Percentiles rank a stretch among this genome's conserved stretches.
Conservation (phyloP, 2,888 invertebrate species). For the Pemphredon lugubris region DNA sequence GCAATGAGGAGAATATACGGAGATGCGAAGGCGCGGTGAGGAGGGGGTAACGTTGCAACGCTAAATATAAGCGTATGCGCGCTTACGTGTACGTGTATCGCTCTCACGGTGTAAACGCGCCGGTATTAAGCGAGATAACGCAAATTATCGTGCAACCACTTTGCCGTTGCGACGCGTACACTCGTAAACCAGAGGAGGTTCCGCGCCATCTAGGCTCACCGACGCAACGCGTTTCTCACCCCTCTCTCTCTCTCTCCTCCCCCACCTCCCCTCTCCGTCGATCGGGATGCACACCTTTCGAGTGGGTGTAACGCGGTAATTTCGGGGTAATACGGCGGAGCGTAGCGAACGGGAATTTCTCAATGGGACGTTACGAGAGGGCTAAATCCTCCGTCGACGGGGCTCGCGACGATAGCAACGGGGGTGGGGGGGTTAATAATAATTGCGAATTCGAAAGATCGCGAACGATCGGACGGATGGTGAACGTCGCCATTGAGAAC, state of each 20-base stretch:
- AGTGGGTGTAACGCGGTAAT: not conserved
- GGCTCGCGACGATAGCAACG: not conserved
- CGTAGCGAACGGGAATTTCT: constrained; percentile 8
- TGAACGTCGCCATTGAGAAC: constrained; percentile 11
- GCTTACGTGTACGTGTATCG: no score
- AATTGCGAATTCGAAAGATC: no score
- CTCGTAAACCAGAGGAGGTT: constrained; percentile 55
- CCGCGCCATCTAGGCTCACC: constrained; percentile 27
- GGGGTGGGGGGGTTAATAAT: no score
- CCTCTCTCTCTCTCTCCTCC: no score
- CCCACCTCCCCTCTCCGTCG: not conserved
- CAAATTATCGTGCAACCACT: constrained; percentile 69
- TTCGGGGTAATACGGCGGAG: constrained; percentile 16
- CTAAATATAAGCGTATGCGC: no score
- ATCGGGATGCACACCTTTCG: not conserved
- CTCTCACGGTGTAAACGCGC: constrained; percentile 47
- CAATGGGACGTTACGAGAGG: not conserved
- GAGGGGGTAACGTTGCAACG: no score
- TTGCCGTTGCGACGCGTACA: constrained; percentile 35
- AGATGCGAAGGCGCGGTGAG: no score
- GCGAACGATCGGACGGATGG: not conserved
- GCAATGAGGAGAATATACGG: no score
- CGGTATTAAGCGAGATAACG: constrained; percentile 66
- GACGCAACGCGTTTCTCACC: constrained; percentile 14
- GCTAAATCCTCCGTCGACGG: constrained; percentile 7